These are phyloP conservation scores for Euclidia mi DNA, from an alignment of 2,888 invertebrate genomes.

Conservation along the genomic window DNA sequence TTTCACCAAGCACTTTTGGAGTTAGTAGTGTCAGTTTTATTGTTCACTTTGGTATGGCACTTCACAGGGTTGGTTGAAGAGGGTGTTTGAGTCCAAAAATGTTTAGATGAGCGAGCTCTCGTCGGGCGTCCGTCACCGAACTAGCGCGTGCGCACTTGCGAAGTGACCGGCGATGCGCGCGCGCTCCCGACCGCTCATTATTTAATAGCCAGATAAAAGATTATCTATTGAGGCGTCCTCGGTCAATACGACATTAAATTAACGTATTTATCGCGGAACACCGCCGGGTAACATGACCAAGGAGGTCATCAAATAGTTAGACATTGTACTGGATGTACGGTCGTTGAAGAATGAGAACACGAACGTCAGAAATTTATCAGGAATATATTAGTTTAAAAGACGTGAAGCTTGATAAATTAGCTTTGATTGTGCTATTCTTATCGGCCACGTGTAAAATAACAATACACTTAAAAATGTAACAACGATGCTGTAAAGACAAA, in stretches of 20 bases:
- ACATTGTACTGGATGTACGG: conserved; percentile 11
- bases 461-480: no score
- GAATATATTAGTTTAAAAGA: no score
- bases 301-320: conserved; percentile 36
- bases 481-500: no score
- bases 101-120: conserved; percentile 33
- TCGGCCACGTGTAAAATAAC: no score
- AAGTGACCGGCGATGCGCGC: conserved; percentile 66
- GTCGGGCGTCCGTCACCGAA: conserved; percentile 57
- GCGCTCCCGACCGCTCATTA: conserved; percentile 74
- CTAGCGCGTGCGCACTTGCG: conserved; percentile 60
- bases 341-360: no score
- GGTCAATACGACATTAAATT: conserved; percentile 79
- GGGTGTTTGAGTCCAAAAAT: conserved; percentile 19
- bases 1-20: conserved; percentile 26
- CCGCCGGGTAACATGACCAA: conserved; percentile 51
- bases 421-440: no score
- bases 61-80: conserved; percentile 12
- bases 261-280: conserved; percentile 68
- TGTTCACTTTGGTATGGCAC: conserved; percentile 30
- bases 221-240: conserved; percentile 86
- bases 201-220: conserved; percentile 88
- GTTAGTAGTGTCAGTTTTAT: conserved; percentile 6
- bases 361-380: no score
- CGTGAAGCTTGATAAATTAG: no score